Evolutionary conservation across 1,140 invertebrate genomes (phyloP), one percentile per base, ranked within the genome.

Genomic region (Drosophila bifasciata): DNA sequence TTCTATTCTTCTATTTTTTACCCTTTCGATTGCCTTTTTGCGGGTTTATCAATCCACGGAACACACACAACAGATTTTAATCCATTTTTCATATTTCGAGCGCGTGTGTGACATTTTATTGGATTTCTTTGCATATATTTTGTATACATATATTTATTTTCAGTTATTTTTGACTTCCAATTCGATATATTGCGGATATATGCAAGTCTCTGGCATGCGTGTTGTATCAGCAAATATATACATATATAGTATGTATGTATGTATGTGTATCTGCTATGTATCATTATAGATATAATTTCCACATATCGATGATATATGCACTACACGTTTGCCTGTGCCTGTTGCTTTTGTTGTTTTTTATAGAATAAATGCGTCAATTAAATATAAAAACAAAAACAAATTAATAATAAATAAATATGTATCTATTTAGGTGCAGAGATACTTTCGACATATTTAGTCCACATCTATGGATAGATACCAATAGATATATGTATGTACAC

Each of bases 281-380:
- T 72, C 56, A 67, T 72, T 63, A 55, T 73, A 73, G 69, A 63
- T 74, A 64, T 62, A 74, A 51, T 71, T 61, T 52, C 48, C 71
- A 76, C 55, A 69, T 64, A 56, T 61, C 44, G 56, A 74, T 78
- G 57, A 76, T 85, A 85, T 85, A 80, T 79, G 76, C 80, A 75
- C 66, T 57, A 57, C 60, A 73, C 60, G 52, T 60, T 53, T 53
- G 49, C 32, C 32, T 58, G 51, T 77, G 58, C 67, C 11, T 36
- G 32, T 36, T 36, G 32, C 32, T 56, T 16, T 46, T 63, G 58
- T 62, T 70, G 55, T 55, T 76, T 36, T 36, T 66, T 74, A 69
- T 60, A 63, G 62, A 74, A 81, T 77, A 85, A 85, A 85, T 85
- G 81, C 76, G 80, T 86, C 81, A 85, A 86, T 85, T 85, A 85